These are phyloP conservation scores for Pandemis cinnamomeana DNA, from an alignment of 2,888 invertebrate species.

Conservation along the genomic window DNA sequence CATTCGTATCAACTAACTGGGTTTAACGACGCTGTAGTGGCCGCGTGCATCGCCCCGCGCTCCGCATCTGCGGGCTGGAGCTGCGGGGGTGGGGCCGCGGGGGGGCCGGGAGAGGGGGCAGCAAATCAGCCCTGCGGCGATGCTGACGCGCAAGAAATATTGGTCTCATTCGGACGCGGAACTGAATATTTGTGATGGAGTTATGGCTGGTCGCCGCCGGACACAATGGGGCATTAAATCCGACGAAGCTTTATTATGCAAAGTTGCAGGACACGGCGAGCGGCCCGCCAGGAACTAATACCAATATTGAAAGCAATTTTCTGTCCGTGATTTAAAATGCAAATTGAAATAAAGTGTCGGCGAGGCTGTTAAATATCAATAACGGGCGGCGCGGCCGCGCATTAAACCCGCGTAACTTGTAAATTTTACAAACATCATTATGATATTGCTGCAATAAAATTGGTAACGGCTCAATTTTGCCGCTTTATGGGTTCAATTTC, in stretches of 20 bases:
- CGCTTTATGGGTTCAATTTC: conserved; percentile 7
- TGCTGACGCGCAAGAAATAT: not conserved
- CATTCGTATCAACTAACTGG: conserved; percentile 14
- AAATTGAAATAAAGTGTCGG: conserved; percentile 27
- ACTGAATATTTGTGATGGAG: not conserved
- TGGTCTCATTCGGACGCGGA: not conserved
- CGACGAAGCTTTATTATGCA: conserved; percentile 8
- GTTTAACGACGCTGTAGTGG: not conserved
- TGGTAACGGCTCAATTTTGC: conserved; percentile 17
- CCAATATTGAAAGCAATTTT: conserved; percentile 23
- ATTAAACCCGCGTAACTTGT: conserved; percentile 14
- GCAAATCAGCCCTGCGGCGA: conserved; percentile 1
- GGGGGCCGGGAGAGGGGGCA: not conserved
- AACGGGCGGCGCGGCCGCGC: not conserved
- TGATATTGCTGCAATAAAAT: conserved; percentile 21
- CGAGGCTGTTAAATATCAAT: conserved; percentile 25
- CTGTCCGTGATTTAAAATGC: conserved; percentile 19
- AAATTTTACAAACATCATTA: conserved; percentile 21
- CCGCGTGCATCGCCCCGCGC: not conserved
- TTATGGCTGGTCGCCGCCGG: not conserved
- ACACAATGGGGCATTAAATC: not conserved
- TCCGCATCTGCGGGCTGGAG: not conserved
- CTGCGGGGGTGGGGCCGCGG: not conserved
- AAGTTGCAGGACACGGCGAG: conserved; percentile 12
- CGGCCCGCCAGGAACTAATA: conserved; percentile 2